Conservation (phyloP, 2,113 vertebrate species). For the Mus pahari region DNA sequence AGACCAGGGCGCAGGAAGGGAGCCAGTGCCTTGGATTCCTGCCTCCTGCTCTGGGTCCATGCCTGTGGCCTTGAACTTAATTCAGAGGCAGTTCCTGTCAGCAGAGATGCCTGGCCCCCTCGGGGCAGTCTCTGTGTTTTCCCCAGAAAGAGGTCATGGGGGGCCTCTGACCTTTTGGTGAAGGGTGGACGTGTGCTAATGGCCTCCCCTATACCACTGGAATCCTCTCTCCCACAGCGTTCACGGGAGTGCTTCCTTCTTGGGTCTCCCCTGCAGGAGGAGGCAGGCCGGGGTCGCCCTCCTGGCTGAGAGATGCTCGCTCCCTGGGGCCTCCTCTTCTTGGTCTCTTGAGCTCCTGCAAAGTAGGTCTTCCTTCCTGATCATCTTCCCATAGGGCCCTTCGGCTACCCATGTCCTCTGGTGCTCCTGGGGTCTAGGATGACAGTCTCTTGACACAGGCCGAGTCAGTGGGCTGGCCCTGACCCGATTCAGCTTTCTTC, state of each 20-base stretch:
- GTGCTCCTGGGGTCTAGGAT: not conserved
- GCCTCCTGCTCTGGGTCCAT: not conserved
- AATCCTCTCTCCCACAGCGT: accelerated
- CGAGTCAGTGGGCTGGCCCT: accelerated
- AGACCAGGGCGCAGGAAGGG: not conserved
- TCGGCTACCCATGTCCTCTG: accelerated
- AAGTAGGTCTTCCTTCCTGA: not conserved
- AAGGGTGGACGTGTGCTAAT: not conserved
- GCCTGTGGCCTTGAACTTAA: not conserved
- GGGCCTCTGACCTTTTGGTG: too few species aligned
- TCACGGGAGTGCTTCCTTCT: accelerated
- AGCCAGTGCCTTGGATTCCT: not conserved
- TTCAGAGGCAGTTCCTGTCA: not conserved
- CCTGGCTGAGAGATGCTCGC: too few species aligned
- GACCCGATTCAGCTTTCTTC: not conserved
- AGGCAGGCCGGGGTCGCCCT: not conserved
- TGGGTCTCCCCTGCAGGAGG: not conserved
- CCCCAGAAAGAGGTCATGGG: not conserved
- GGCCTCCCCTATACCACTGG: accelerated
- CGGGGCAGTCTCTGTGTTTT: not conserved
- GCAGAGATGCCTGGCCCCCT: not conserved
- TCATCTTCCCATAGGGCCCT: not conserved
- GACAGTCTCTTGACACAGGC: too few species aligned
- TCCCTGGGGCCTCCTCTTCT: not conserved
- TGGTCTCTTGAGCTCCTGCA: too few species aligned